These are phyloP conservation scores for Drosophila lowei DNA, from an alignment of 1,140 invertebrate genomes.

Conservation along the genomic window DNA sequence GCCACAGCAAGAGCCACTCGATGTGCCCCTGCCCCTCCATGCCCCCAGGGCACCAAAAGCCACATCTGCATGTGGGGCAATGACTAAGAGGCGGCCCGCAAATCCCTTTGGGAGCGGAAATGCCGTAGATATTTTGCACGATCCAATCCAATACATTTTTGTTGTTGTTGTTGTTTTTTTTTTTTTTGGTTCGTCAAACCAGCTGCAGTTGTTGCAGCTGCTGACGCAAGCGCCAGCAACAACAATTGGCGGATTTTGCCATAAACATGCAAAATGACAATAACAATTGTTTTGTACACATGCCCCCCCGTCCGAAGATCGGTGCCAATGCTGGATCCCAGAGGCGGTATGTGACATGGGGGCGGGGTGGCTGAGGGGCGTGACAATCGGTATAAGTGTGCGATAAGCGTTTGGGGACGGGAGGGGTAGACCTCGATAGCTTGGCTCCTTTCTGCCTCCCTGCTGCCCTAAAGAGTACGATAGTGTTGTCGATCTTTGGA, in stretches of 20 bases:
- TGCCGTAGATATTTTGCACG: constrained; percentile 58
- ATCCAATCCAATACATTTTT: constrained; percentile 34
- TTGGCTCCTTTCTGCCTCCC: background rate
- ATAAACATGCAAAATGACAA: constrained; percentile 76
- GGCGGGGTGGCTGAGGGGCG: background rate
- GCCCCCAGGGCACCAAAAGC: too few relatives aligned
- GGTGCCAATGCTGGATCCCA: constrained; percentile 3
- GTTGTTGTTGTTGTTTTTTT: constrained; percentile 1
- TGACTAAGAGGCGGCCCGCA: constrained; percentile 59
- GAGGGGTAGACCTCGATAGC: background rate
- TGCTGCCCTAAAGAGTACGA: too few relatives aligned
- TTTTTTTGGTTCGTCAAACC: constrained; percentile 9
- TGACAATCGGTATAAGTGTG: constrained; percentile 37
- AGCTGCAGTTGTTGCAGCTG: constrained; percentile 61
- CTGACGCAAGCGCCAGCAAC: constrained; percentile 66
- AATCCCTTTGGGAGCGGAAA: constrained; percentile 67
- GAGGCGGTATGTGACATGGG: too few relatives aligned
- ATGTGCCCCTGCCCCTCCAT: too few relatives aligned
- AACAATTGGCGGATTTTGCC: constrained; percentile 48
- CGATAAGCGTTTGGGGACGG: constrained; percentile 7
- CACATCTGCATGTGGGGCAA: constrained; percentile 53
- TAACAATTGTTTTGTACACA: constrained; percentile 44
- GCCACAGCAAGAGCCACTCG: constrained; percentile 14
- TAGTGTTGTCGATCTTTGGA: too few relatives aligned
- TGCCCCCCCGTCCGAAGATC: constrained; percentile 4